phyloP scores from a whole-genome alignment of 2,113 vertebrate species.

The Alligator sinensis region DNA sequence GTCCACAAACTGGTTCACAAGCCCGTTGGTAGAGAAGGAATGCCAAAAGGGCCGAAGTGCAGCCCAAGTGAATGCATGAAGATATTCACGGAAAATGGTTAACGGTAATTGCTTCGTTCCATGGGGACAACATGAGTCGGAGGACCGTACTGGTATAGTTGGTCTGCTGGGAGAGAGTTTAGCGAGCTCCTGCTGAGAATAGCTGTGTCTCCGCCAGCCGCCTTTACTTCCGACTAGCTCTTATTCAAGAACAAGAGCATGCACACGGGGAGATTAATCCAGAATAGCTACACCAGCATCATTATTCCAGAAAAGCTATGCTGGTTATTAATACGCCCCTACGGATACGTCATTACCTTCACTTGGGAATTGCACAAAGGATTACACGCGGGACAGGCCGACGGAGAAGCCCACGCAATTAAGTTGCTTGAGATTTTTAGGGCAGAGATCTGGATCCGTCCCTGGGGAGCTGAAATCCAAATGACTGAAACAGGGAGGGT shows the following conservation, averaged over 20 bases:
- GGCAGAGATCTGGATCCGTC: neutral
- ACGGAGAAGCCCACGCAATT: neutral
- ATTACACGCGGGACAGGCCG: neutral
- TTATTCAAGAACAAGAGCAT: conserved; percentile 21
- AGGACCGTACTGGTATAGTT: no score
- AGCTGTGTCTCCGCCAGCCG: neutral
- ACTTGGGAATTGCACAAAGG: neutral
- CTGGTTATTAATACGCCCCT: neutral
- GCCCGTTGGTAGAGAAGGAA: no score
- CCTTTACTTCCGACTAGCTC: conserved; percentile 10
- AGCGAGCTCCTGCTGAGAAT: neutral
- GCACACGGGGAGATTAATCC: conserved; percentile 4
- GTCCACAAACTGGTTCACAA: no score
- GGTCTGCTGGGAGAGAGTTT: no score
- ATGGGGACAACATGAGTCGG: no score
- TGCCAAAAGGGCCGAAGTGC: no score
- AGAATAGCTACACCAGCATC: neutral
- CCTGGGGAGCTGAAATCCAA: neutral
- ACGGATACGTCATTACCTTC: neutral
- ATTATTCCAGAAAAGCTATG: neutral
- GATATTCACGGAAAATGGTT: no score
- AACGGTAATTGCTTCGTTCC: no score
- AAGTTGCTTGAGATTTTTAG: neutral
- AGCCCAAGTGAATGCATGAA: no score
- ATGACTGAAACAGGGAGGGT: neutral